Percentiles rank a stretch among this genome's conserved stretches.
phyloP scores from a whole-genome alignment of 2,113 vertebrate species.

The Scopus umbretta region DNA sequence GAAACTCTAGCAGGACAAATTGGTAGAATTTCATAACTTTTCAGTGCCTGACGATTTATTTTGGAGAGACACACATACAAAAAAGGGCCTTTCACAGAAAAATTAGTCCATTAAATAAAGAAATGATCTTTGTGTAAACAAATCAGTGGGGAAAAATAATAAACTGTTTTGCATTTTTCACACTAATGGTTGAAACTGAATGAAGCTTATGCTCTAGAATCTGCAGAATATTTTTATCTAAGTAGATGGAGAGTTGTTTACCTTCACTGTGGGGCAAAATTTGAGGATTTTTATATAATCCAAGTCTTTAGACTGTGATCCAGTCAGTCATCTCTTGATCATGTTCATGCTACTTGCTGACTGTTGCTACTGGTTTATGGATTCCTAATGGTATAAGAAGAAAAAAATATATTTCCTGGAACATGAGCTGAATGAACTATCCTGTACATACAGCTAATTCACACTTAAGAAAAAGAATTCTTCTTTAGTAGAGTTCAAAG shows the following conservation, averaged over 20 bases:
- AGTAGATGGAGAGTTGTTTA: background rate
- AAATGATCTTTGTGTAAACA: background rate
- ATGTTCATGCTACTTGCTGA: background rate
- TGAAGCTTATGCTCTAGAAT: background rate
- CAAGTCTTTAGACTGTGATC: background rate
- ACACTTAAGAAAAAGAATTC: background rate
- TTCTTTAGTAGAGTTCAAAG: background rate
- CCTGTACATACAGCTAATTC: background rate
- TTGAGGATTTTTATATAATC: background rate
- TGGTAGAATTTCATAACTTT: background rate
- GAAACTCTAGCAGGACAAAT: background rate
- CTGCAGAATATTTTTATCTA: background rate
- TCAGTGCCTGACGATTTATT: background rate
- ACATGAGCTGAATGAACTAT: background rate
- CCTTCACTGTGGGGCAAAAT: background rate
- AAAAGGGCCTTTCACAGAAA: background rate
- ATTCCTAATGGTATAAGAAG: background rate
- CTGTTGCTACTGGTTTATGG: background rate
- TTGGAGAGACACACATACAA: background rate
- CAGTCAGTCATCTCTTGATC: background rate
- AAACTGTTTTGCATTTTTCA: background rate
- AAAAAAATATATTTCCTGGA: background rate
- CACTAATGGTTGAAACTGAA: background rate
- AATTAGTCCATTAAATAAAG: background rate
- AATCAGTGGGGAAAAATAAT: background rate